Percentiles rank a stretch among this genome's conserved stretches.
phyloP scores from a whole-genome alignment of 2,797 vertebrate species.

The Sebastes hubbsi region DNA sequence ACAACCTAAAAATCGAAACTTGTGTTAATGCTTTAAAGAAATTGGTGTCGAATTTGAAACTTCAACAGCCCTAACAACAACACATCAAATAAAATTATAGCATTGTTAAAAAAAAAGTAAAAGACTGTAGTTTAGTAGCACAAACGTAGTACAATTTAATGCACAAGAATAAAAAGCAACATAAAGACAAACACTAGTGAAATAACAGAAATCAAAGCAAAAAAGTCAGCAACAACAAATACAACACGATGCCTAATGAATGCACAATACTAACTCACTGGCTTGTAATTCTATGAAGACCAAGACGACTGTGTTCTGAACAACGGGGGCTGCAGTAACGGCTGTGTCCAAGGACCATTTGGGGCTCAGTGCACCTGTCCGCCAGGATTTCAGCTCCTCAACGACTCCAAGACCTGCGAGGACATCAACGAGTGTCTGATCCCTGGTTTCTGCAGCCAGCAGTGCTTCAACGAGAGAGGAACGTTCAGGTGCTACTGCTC shows the following conservation, averaged over 20 bases:
- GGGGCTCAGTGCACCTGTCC: constrained; percentile 80
- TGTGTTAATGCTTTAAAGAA: too few relatives aligned
- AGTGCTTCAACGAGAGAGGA: constrained; percentile 81
- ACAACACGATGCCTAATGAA: neutral
- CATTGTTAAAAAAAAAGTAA: neutral
- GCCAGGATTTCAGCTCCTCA: constrained; percentile 78
- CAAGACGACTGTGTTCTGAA: constrained; percentile 78
- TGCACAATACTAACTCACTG: neutral
- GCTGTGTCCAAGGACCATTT: constrained; percentile 79
- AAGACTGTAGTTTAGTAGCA: neutral
- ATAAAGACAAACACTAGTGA: neutral
- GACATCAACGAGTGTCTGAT: constrained; percentile 83
- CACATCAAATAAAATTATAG: neutral
- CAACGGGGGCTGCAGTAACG: constrained; percentile 80
- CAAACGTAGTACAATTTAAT: neutral
- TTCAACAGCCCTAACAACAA: neutral
- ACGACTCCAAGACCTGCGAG: constrained; percentile 81
- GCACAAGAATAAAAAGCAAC: neutral
- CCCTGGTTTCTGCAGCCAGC: constrained; percentile 82
- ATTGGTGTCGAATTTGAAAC: too few relatives aligned
- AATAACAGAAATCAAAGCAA: neutral
- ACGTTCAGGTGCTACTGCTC: constrained; percentile 81
- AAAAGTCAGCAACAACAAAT: neutral
- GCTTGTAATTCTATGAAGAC: constrained; percentile 53
- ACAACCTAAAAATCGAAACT: too few relatives aligned